phyloP scores from a whole-genome alignment of 2,797 vertebrate species.

The Selene dorsalis region DNA sequence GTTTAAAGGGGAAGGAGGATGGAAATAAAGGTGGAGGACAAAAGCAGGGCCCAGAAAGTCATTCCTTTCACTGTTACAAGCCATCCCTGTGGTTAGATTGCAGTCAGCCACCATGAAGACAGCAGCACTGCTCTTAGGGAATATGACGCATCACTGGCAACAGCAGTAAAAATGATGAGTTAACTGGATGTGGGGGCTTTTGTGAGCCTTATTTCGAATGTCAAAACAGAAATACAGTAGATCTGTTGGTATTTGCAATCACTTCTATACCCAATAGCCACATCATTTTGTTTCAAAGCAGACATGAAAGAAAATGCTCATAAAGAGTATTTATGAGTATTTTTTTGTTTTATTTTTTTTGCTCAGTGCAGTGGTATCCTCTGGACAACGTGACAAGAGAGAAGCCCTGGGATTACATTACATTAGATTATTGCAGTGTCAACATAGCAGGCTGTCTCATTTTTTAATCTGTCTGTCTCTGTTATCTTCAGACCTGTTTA shows the following conservation, averaged over 20 bases:
- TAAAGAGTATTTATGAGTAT: conserved; percentile 27
- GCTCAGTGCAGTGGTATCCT: conserved; percentile 17
- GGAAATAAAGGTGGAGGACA: conserved; percentile 11
- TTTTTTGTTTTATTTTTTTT: conserved; percentile 8
- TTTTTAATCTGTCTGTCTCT: conserved; percentile 7
- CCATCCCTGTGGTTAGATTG: conserved; percentile 16
- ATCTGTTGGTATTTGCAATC: conserved; percentile 12
- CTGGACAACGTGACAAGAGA: conserved; percentile 11
- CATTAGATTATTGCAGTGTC: conserved; percentile 1
- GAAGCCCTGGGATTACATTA: conserved; percentile 28
- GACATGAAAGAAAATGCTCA: conserved; percentile 20
- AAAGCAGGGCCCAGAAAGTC: conserved; percentile 28
- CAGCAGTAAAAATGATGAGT: conserved; percentile 11
- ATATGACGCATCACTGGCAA: conserved; percentile 32
- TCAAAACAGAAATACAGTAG: conserved; percentile 6
- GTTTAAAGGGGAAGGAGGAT: conserved; percentile 1
- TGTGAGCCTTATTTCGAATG: conserved; percentile 16
- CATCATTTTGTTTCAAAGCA: conserved; percentile 14
- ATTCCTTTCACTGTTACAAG: conserved; percentile 42
- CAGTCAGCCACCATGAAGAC: conserved; percentile 42
- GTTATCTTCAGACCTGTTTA: conserved; percentile 3
- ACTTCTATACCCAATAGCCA: neutral
- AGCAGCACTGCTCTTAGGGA: conserved; percentile 37
- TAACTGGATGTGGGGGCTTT: conserved; percentile 8
- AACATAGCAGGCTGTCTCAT: neutral